Percentiles rank a stretch among this genome's conserved stretches.
Evolutionary conservation across 1,140 invertebrate species (phyloP).

Genomic region (Drosophila yakuba): DNA sequence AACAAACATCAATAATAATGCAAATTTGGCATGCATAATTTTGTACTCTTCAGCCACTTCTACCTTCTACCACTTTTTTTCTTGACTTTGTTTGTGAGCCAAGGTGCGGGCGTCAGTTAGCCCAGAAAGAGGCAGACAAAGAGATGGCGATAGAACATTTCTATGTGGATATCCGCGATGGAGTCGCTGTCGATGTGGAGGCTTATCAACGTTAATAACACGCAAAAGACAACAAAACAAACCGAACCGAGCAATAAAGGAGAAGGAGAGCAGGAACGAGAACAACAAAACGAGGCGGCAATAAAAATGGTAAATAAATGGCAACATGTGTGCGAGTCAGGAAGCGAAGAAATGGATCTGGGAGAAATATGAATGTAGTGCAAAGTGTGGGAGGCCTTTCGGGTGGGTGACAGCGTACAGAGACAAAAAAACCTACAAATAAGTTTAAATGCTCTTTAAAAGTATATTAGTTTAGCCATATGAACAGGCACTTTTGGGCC

Average conservation of each 20-base stretch:
- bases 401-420: constrained; percentile 29
- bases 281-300: constrained; percentile 68
- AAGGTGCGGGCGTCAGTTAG: constrained; percentile 67
- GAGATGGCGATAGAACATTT: not conserved
- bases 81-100: constrained; percentile 30
- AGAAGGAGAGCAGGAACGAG: constrained; percentile 66
- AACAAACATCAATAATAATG: constrained; percentile 49
- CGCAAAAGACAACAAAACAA: constrained; percentile 50
- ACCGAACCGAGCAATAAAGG: constrained; percentile 40
- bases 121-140: constrained; percentile 31
- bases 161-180: constrained; percentile 8
- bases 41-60: constrained; percentile 18
- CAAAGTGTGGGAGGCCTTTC: constrained; percentile 63
- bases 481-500: too few species aligned
- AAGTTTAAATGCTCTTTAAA: not conserved
- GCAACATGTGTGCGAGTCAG: constrained; percentile 43
- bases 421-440: not conserved
- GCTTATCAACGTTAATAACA: constrained; percentile 71
- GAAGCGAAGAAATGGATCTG: constrained; percentile 33
- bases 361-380: constrained; percentile 76
- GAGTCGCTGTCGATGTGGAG: constrained; percentile 27
- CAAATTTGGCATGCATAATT: constrained; percentile 71
- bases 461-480: too few species aligned
- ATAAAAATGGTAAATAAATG: constrained; percentile 79
- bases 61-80: constrained; percentile 11